These are phyloP conservation scores for Peromyscus attwateri DNA, from an alignment of 2,797 vertebrate genomes.

Conservation along the genomic window DNA sequence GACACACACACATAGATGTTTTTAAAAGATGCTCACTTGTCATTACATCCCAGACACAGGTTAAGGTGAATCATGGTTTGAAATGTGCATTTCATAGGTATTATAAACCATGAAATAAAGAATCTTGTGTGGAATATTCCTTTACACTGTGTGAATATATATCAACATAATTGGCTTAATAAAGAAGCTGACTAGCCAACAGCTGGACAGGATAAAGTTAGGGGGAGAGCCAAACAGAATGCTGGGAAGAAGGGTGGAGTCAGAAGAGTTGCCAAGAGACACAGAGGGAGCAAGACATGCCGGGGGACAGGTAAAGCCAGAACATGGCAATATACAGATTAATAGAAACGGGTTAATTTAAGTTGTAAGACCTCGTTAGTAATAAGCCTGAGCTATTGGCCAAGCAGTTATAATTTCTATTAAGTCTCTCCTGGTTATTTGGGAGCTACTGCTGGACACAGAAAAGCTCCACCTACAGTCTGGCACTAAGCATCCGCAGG, in stretches of 20 bases:
- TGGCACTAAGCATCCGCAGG: background rate
- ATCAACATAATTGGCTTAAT: background rate
- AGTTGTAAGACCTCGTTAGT: too few relatives aligned
- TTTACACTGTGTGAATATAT: background rate
- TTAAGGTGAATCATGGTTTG: conserved; percentile 24
- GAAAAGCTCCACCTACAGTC: background rate
- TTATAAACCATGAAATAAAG: background rate
- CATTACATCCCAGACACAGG: background rate
- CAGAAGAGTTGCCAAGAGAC: background rate
- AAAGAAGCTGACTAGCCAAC: background rate
- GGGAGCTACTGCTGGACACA: too few relatives aligned
- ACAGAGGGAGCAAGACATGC: too few relatives aligned
- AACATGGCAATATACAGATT: too few relatives aligned
- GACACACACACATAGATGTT: too few relatives aligned
- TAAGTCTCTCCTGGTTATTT: too few relatives aligned
- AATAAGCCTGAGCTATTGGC: too few relatives aligned
- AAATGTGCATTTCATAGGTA: background rate
- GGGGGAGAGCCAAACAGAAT: background rate
- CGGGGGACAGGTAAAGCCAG: too few relatives aligned
- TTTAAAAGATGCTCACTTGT: background rate
- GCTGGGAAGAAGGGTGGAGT: background rate
- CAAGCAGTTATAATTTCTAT: too few relatives aligned
- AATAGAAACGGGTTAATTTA: too few relatives aligned
- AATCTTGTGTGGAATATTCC: background rate
- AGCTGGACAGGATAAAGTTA: background rate